Evolutionary conservation across 2,797 vertebrate genomes (phyloP), one percentile per base, ranked within the genome.

Genomic region (Pangasius sanitwongsei): DNA sequence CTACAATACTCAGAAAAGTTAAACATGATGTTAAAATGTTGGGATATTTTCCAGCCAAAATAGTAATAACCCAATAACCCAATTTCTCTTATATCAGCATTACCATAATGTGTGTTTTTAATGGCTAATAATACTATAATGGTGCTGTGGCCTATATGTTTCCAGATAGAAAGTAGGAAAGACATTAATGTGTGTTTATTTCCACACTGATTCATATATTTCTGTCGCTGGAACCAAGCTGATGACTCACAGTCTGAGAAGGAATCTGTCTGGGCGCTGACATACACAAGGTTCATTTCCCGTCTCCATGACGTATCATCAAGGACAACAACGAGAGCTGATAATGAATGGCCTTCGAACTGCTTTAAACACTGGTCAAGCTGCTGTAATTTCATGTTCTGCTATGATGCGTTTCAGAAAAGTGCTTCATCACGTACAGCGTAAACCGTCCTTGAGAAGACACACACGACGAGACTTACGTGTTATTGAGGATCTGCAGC

Each of bases 401-500:
- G 50, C 31, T 23, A 23, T 3, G 20, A 61, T 37, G 5, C 6
- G 20, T 6, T 59, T 57, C 31, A 6, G 78, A 81, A 57, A 81
- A 81, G 80, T 83, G 80, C 57, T 61, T 63, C 23, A 41, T 61
- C 4, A 25, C 1, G 11, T 81, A 53, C 2, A 1, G 18, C 3
- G 53, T 80, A 34, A 55, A 31, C 13, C 0, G 13, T 74, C 28
- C 59, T 37, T 23, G 18, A 57, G 48, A 28, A 72, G 31, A 23
- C 84, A 28, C 6, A 67, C 3, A 1, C 2, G 9, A 28, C 1
- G 8, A 44, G 61, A 96, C 98, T 98, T 97, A 99, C 98, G 98
- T 99, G 96, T 99, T 99, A 95, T 99, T 99, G 95, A 99, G 97
- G 12, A 99, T 99, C 92, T 99, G 98, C 90, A 99, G 96, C 90